Evolutionary conservation across 2,888 invertebrate species (phyloP), one percentile per base, ranked within the genome.

Genomic region (Steinernema scapterisci): DNA sequence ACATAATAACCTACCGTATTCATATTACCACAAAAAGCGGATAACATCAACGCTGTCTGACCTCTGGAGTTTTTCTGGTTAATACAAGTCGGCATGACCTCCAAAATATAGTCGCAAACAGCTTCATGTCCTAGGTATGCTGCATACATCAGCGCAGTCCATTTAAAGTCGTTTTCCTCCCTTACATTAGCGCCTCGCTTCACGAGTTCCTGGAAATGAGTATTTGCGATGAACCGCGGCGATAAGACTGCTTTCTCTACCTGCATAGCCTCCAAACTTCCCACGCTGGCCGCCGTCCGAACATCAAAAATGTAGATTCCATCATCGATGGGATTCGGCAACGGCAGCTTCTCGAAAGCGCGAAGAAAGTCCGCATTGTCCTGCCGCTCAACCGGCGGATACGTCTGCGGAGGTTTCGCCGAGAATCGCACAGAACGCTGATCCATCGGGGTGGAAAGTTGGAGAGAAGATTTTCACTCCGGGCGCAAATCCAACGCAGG

Each of bases 131-230:
- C 93, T 90, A 97, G 95, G 88, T 95, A 96, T 16, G 96, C 94
- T 0, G 96, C 93, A 88, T 97, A 96, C 88, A 97, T 96, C 73
- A 97, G 88, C 0, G 97, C 95, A 0, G 97, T 96, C 97, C 96
- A 97, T 0, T 63, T 63, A 3, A 31, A 27, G 16, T 25, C 63
- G 63, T 63, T 63, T n/a, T 63, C 63, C 19, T 63, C 9, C 16
- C 31, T 27, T 13, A 31, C 31, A 38, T 63, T 63, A 3, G 63
- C 13, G 2, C 27, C 63, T 63, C 63, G 19, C 2, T 23, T 52
- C 11, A 52, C 11, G 7, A 52, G 23, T 21, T 52, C 52, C 52
- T 52, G 23, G 1, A 38, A 38, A 38, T n/a, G 38, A 9, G 38
- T 38, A 9, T 38, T 9, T 6, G 38, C 3, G 38, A 38, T 38